These are phyloP conservation scores for Parnassius mnemosyne DNA, from an alignment of 2,888 invertebrate genomes.

Conservation along the genomic window DNA sequence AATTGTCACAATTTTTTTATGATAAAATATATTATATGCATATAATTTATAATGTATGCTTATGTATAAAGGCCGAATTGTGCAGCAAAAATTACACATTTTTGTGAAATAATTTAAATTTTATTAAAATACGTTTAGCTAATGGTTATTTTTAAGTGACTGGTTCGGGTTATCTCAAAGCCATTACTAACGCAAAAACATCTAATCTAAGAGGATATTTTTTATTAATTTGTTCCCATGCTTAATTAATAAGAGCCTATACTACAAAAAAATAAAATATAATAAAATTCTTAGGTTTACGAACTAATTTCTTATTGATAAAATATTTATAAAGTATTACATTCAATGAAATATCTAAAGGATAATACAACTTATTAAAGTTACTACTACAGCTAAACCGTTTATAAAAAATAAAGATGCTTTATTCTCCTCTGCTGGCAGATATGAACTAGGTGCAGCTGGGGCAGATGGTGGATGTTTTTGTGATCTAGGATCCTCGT, in stretches of 20 bases:
- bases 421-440: conserved; percentile 62
- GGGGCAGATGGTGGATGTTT: conserved; percentile 59
- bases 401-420: conserved; percentile 37
- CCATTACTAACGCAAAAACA: no score
- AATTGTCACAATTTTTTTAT: no score
- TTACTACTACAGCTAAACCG: conserved; percentile 31
- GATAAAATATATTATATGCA: no score
- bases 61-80: no score
- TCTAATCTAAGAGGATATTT: not conserved
- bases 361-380: conserved; percentile 29
- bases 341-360: conserved; percentile 9
- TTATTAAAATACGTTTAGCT: no score
- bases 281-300: conserved; percentile 6
- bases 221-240: conserved; percentile 20
- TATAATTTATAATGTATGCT: no score
- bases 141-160: no score
- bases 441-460: conserved; percentile 65
- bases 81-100: no score
- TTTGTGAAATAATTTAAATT: no score
- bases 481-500: conserved; percentile 53
- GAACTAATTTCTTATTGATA: conserved; percentile 3
- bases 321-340: conserved; percentile 9
- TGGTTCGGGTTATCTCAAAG: no score
- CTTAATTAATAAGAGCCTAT: conserved; percentile 7
- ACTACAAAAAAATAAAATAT: conserved; percentile 2